Conservation (phyloP, 35 echinoderm and acorn worm species). For the Anneissia japonica region DNA sequence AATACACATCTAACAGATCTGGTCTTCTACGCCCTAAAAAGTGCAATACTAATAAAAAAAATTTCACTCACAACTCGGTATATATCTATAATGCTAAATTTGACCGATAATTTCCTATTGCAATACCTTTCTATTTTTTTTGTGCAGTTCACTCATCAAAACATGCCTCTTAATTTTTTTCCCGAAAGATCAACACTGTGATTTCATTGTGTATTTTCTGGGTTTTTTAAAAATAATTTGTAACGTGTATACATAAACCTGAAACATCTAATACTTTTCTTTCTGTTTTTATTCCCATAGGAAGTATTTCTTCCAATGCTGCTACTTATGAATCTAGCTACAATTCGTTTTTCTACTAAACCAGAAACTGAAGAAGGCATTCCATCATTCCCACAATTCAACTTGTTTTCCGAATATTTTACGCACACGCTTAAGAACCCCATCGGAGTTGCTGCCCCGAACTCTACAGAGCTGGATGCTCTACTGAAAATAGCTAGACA, state of each 20-base stretch:
- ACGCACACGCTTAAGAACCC: background rate
- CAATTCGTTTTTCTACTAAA: slow-evolving; percentile 6
- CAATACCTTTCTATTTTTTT: no score
- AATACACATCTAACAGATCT: no score
- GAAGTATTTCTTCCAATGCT: slow-evolving; percentile 38
- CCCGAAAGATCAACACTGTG: no score
- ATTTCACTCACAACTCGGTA: no score
- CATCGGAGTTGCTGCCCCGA: slow-evolving; percentile 24
- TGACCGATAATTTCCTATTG: no score
- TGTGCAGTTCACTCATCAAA: no score
- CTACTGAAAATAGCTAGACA: background rate
- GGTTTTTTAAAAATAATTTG: background rate
- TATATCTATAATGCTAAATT: no score
- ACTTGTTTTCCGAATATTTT: background rate
- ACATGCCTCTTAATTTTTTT: no score
- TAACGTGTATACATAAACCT: no score
- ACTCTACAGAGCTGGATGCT: background rate
- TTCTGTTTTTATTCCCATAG: background rate
- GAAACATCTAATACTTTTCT: background rate
- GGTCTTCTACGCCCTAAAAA: no score
- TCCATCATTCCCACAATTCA: background rate
- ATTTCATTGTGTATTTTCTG: background rate
- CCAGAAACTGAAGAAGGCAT: background rate
- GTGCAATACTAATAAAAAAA: no score
- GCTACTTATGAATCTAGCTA: slow-evolving; percentile 8